phyloP scores from a whole-genome alignment of 2,888 invertebrate species.

The Rhogogaster chlorosoma region DNA sequence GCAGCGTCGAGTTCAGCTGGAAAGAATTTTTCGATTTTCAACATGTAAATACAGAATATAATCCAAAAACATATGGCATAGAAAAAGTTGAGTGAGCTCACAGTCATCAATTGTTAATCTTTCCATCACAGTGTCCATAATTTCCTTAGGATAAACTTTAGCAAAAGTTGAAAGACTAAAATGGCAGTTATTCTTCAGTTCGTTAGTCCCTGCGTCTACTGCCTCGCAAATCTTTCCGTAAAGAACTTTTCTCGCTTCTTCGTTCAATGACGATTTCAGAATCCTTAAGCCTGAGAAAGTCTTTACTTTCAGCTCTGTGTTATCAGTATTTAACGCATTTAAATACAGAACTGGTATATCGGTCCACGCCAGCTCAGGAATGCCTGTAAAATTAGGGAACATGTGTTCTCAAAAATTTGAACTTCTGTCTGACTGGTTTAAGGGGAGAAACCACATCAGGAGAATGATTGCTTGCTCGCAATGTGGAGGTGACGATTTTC shows the following conservation, averaged over 20 bases:
- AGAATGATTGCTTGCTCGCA: no score
- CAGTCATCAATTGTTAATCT: constrained; percentile 68
- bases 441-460: no score
- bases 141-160: constrained; percentile 79
- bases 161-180: constrained; percentile 80
- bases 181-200: constrained; percentile 78
- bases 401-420: background rate
- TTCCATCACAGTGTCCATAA: constrained; percentile 79
- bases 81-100: constrained; percentile 57
- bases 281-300: constrained; percentile 80
- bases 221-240: constrained; percentile 80
- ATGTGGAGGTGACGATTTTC: no score
- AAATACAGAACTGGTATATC: constrained; percentile 78
- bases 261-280: constrained; percentile 78
- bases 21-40: constrained; percentile 52
- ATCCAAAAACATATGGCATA: constrained; percentile 50
- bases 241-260: constrained; percentile 79
- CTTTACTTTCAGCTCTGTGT: constrained; percentile 79
- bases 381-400: constrained; percentile 60
- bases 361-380: constrained; percentile 72
- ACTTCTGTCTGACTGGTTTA: background rate
- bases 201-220: constrained; percentile 78
- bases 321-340: constrained; percentile 77
- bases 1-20: constrained; percentile 59
- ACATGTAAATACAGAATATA: background rate